Conservation (phyloP, 2,888 invertebrate species). For the Drosophila setosimentum region DNA sequence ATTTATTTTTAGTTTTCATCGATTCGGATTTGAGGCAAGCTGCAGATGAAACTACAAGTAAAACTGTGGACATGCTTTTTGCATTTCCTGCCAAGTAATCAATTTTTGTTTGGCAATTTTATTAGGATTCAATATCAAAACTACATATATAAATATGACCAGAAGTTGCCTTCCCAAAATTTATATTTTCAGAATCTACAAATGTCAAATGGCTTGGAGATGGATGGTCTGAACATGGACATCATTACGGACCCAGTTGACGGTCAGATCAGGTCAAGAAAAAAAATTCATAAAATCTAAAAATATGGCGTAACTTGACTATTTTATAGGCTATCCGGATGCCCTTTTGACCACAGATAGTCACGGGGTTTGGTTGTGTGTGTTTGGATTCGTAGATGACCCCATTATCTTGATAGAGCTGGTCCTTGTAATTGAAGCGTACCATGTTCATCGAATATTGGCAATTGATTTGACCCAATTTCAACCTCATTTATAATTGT, state of each 20-base stretch:
- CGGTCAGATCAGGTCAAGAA: neutral
- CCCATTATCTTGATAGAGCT: neutral
- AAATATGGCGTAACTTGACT: neutral
- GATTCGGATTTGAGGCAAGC: conserved; percentile 17
- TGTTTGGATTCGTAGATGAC: neutral
- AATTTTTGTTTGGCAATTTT: conserved; percentile 33
- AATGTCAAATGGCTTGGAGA: neutral
- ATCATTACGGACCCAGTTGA: neutral
- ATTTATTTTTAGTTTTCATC: conserved; percentile 41
- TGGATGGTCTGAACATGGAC: neutral
- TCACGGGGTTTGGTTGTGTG: too few species aligned
- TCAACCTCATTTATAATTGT: neutral
- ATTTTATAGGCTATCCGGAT: neutral
- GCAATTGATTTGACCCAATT: neutral
- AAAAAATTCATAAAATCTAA: neutral
- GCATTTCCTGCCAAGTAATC: conserved; percentile 50
- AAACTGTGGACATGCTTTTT: conserved; percentile 16
- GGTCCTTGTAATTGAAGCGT: neutral
- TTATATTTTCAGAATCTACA: neutral
- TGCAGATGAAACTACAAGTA: conserved; percentile 35
- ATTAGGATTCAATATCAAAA: conserved; percentile 11
- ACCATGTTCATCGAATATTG: neutral
- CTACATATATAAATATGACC: neutral
- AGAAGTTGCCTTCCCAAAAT: too few species aligned
- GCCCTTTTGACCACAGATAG: neutral